Evolutionary conservation across 2,888 invertebrate genomes (phyloP), one percentile per base, ranked within the genome.

Genomic region (Scaptomyza tumidula): DNA sequence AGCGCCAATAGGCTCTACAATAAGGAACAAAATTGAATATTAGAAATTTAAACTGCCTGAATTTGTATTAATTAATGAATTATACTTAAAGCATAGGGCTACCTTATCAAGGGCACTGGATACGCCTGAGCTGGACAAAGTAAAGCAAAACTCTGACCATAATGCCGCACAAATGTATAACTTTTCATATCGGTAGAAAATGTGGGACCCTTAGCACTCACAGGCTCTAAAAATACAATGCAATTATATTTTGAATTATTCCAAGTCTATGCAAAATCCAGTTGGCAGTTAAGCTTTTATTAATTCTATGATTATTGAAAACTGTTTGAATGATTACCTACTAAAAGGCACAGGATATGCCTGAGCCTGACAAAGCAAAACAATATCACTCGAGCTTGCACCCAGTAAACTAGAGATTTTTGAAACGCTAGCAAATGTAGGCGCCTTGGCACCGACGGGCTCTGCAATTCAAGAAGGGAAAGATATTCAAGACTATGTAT

Each of bases 91-190:
- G 24, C 24, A 13, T 35, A 10, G 7, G 19, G n/a, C 93, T 94
- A 95, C 95, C 95, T 94, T 93, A 94, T 95, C 81, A 93, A 88
- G 48, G 95, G 95, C 62, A 95, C 93, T 55, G 96, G 96, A 93
- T 93, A 95, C 46, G 95, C 95, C 91, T 95, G 95, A 76, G 95
- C 95, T 91, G 95, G 95, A 92, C 95, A 96, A 53, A 95, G 92
- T 75, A 95, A 89, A 68, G 93, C 94, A 89, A 95, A 94, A 90
- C 93, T 93, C 86, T 93, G 91, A 13, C 86, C 87, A 57, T 87
- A 88, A 56, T 88, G 53, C 10, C 90, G 89, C 35, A 88, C 87
- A 74, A 93, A 91, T 10, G 91, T 90, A 73, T 90, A 91, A 60
- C 90, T 90, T 60, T 87, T 88, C 65, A 90, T 78, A 73, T 90